These are phyloP conservation scores for Onychorhynchus coronatus DNA, from an alignment of 2,113 vertebrate species.

Conservation along the genomic window DNA sequence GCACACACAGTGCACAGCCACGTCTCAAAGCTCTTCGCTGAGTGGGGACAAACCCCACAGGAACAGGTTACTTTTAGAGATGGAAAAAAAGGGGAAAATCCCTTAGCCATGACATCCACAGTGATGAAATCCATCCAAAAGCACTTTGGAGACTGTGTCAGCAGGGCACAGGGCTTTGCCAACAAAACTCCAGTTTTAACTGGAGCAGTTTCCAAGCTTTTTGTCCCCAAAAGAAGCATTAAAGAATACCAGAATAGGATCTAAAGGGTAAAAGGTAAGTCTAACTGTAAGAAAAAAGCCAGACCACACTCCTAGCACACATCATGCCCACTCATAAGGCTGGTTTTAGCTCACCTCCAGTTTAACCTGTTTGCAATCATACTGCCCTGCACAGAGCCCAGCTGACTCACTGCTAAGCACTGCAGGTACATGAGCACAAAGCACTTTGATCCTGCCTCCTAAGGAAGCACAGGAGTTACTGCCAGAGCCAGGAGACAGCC, in stretches of 20 bases:
- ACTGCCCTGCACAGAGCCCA: background rate
- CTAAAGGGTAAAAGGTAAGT: background rate
- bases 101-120: background rate
- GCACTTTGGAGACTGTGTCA: background rate
- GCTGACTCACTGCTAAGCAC: background rate
- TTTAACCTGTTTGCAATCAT: background rate
- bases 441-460: background rate
- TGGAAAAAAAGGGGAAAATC: background rate
- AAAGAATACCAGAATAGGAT: background rate
- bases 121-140: background rate
- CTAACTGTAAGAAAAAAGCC: background rate
- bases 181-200: background rate
- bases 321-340: accelerated
- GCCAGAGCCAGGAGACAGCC: background rate
- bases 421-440: background rate
- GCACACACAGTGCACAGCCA: background rate
- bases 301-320: background rate
- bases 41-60: background rate
- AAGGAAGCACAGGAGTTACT: background rate
- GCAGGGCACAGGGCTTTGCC: background rate
- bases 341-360: background rate
- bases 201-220: background rate
- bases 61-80: background rate
- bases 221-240: background rate
- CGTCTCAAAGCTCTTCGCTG: accelerated